Conservation (phyloP, 2,888 invertebrate genomes). For the Sussaba pulchella region DNA sequence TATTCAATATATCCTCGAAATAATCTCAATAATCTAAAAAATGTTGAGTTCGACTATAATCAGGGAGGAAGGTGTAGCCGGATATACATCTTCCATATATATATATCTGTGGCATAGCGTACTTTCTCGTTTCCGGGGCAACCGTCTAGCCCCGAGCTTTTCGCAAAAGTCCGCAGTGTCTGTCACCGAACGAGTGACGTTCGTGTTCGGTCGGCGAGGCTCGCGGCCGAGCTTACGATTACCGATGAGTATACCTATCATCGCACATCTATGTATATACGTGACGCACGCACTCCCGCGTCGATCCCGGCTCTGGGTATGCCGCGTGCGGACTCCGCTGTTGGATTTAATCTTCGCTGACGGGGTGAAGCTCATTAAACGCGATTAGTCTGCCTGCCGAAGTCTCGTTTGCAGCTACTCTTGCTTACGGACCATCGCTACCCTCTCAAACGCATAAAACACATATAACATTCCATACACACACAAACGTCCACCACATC, state of each 20-base stretch:
- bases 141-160: background rate
- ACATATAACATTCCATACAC: background rate
- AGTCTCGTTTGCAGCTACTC: conserved; percentile 58
- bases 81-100: too few species aligned
- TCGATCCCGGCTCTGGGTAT: background rate
- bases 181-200: conserved; percentile 15
- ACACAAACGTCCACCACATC: conserved; percentile 10
- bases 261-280: background rate
- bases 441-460: background rate
- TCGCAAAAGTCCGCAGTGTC: conserved; percentile 19
- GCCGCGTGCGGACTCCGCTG: conserved; percentile 28
- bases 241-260: conserved; percentile 6
- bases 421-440: conserved; percentile 12
- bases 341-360: conserved; percentile 75
- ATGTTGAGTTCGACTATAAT: too few species aligned
- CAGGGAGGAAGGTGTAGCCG: too few species aligned
- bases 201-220: conserved; percentile 15
- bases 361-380: conserved; percentile 78
- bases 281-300: conserved; percentile 16
- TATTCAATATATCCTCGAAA: too few species aligned
- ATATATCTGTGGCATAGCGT: too few species aligned
- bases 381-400: conserved; percentile 77
- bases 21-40: too few species aligned
- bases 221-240: conserved; percentile 16
- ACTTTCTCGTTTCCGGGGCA: too few species aligned